Base-by-base conservation (phyloP, 1,140 invertebrate genomes). In the Calycopis cecrops region DNA sequence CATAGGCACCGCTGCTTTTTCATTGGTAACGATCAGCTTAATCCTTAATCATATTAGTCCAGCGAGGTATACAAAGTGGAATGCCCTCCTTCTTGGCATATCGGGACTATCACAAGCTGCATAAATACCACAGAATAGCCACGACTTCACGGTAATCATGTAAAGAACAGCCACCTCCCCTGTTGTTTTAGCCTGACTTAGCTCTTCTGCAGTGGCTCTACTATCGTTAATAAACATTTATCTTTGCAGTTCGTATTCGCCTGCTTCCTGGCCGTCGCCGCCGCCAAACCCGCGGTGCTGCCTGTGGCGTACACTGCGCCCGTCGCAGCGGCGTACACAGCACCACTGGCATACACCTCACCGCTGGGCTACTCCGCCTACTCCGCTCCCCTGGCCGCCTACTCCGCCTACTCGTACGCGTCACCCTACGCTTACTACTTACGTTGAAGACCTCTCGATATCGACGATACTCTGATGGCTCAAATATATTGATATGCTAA, bases 191-290 rank as follows among this genome's bases (percentile, higher is more conserved):
- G n/a, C n/a, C n/a, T n/a, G n/a, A n/a, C n/a, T n/a, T n/a, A n/a
- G n/a, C n/a, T n/a, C n/a, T n/a, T n/a, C n/a, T n/a, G n/a, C n/a
- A n/a, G n/a, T n/a, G n/a, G n/a, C n/a, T n/a, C n/a, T n/a, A 28
- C 21, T 28, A 28, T 3, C 52, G 33, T 69, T 52, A 28, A 73
- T 44, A n/a, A n/a, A n/a, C n/a, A n/a, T n/a, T n/a, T n/a, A 65
- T 49, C 44, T 62, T 80, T 85, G 3, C 65, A 90, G 88, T 79
- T 89, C 57, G 60, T 89, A 63, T 67, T 89, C 57, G 71, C 80
- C 59, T 80, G 79, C 57, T 58, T 88, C 59, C 55, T 88, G 65
- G 87, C 84, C 21, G 34, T 86, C 18, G 79, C 84, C 33, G 69
- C 67, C 3, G 88, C 88, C 51, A 81, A 81, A 60, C 88, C 88